Evolutionary conservation across 2,888 invertebrate genomes (phyloP), one percentile per base, ranked within the genome.

Genomic region (Pyrgus malvae): DNA sequence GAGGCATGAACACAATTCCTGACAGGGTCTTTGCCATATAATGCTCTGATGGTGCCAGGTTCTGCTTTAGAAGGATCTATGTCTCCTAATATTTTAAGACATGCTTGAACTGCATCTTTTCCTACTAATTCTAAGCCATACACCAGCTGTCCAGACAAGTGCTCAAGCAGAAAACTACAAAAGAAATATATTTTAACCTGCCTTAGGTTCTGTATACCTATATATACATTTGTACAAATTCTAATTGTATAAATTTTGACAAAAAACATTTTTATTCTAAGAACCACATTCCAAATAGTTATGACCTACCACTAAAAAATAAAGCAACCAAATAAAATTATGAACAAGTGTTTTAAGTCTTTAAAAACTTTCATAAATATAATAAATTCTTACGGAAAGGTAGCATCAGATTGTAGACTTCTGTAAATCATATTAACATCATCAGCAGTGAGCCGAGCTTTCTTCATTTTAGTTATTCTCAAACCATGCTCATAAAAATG

Each of bases 51-150:
- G 9, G 92, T 91, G 1, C 91, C 86, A 0, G 94, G 92, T 57
- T 91, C 89, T 8, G 94, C 94, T 64, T 91, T 91, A 0, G 74
- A 60, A 2, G 94, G 92, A 77, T 95, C 93, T 25, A 72, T 74
- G 12, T 93, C 91, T 7, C 95, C 95, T 53, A 95, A 76, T 23
- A 92, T 68, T 62, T 92, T 89, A 11, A 83, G 68, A 91, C 93
- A 93, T 42, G 81, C 83, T 12, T 83, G 70, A 3, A 95, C 86
- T 5, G 93, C 94, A 76, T 94, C 91, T 64, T 93, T 93, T 0
- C 95, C 95, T 42, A 96, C 92, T 48, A 97, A 70, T 77, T 96
- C 95, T 69, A 96, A 69, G 0, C 93, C 95, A 67, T 95, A 83
- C 0, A 95, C 90, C 9, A 94, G 91, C 11, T 94, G 94, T 37